Conservation (phyloP, 2,113 vertebrate species). For the Corythaixoides concolor region DNA sequence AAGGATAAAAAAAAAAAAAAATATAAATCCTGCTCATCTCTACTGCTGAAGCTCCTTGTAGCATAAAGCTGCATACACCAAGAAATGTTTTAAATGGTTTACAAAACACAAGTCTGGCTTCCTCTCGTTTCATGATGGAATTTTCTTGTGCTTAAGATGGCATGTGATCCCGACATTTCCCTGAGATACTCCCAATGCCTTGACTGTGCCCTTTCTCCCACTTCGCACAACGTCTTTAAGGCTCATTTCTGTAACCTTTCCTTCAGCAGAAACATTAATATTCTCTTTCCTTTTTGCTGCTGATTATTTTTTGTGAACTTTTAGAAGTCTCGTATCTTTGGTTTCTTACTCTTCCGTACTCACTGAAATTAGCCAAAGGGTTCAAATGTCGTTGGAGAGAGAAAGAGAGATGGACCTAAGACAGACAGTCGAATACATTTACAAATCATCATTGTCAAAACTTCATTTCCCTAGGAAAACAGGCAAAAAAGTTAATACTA, state of each 20-base stretch:
- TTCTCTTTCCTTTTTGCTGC: neutral
- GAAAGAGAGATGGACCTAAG: neutral
- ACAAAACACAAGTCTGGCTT: neutral
- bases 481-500: neutral
- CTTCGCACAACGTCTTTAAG: neutral
- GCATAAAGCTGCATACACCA: neutral
- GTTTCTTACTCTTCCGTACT: neutral
- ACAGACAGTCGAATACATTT: neutral
- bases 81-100: neutral
- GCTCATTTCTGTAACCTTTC: neutral
- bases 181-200: neutral
- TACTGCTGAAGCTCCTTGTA: neutral
- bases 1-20: neutral
- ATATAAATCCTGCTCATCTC: neutral
- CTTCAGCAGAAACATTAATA: neutral
- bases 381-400: neutral
- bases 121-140: neutral
- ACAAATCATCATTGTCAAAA: neutral
- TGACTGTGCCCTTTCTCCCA: neutral
- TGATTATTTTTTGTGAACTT: neutral
- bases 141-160: neutral
- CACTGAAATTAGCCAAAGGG: neutral
- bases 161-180: rapidly evolving
- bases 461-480: neutral
- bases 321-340: neutral